Evolutionary conservation across 2,797 vertebrate genomes (phyloP).

Genomic region (Cynopterus sphinx): DNA sequence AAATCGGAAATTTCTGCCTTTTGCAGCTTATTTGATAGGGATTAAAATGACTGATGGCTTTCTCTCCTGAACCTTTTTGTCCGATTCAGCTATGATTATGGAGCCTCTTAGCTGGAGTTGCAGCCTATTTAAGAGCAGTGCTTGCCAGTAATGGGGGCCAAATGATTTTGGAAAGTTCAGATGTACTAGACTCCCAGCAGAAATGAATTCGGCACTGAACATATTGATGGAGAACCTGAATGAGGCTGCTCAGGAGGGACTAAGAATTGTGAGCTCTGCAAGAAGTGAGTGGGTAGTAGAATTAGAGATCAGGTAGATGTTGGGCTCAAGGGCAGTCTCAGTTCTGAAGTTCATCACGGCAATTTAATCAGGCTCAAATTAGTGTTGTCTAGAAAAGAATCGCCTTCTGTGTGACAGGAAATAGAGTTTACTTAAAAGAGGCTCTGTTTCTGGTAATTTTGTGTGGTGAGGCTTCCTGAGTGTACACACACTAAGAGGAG

Average conservation of each 20-base stretch:
- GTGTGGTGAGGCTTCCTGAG: neutral
- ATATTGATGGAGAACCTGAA: slow-evolving; percentile 84
- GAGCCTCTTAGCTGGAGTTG: slow-evolving; percentile 88
- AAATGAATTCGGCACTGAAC: slow-evolving; percentile 85
- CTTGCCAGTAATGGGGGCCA: slow-evolving; percentile 88
- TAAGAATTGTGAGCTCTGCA: slow-evolving; percentile 81
- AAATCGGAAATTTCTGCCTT: slow-evolving; percentile 78
- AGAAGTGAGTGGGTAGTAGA: slow-evolving; percentile 83
- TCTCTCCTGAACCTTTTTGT: slow-evolving; percentile 85
- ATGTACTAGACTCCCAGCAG: slow-evolving; percentile 85
- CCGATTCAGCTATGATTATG: slow-evolving; percentile 85
- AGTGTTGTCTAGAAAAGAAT: slow-evolving; percentile 72
- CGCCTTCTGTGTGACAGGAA: slow-evolving; percentile 71
- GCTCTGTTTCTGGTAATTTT: slow-evolving; percentile 61
- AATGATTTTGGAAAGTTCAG: slow-evolving; percentile 90
- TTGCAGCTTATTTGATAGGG: slow-evolving; percentile 82
- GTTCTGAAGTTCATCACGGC: slow-evolving; percentile 88
- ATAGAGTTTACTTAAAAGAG: slow-evolving; percentile 69
- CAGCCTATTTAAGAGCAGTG: slow-evolving; percentile 88
- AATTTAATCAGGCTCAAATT: slow-evolving; percentile 83
- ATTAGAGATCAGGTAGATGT: slow-evolving; percentile 86
- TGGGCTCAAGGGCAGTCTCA: slow-evolving; percentile 84
- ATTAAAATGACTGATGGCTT: slow-evolving; percentile 86
- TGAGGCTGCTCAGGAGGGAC: slow-evolving; percentile 79
- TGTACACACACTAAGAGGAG: neutral